phyloP scores from a whole-genome alignment of 2,797 vertebrate species.

The Gila robusta region DNA sequence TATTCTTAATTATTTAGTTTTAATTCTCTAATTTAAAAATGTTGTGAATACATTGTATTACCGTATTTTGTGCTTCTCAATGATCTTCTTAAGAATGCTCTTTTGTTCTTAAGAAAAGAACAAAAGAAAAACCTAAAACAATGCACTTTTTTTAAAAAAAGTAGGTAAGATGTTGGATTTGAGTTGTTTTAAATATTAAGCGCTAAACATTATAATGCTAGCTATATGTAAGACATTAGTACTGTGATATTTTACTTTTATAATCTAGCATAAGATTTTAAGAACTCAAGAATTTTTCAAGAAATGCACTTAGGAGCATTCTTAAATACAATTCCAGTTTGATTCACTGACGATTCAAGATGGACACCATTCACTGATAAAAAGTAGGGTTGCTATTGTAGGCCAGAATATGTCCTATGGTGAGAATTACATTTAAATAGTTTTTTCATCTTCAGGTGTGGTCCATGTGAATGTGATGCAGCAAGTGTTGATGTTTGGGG shows the following conservation, averaged over 20 bases:
- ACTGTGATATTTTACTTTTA: background rate
- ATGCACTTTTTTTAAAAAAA: too few relatives aligned
- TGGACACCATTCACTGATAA: background rate
- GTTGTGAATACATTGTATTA: background rate
- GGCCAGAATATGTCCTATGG: background rate
- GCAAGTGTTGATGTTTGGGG: slow-evolving; percentile 25
- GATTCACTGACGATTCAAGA: background rate
- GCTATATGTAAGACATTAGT: background rate
- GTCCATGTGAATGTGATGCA: background rate
- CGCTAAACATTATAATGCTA: background rate
- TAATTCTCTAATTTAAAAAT: background rate
- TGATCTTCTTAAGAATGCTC: background rate
- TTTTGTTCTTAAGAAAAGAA: too few relatives aligned
- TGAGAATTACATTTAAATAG: background rate
- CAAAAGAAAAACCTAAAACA: too few relatives aligned
- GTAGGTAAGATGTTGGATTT: background rate
- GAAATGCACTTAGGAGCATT: background rate
- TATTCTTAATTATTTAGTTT: background rate
- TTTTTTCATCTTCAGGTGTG: background rate
- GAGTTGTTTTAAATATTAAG: background rate
- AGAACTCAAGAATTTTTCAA: background rate
- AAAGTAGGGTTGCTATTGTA: background rate
- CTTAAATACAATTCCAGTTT: background rate
- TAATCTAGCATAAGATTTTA: too few relatives aligned
- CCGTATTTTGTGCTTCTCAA: background rate